Evolutionary conservation across 1,140 invertebrate species (phyloP).

Genomic region (Scaptodrosophila lebanonensis): DNA sequence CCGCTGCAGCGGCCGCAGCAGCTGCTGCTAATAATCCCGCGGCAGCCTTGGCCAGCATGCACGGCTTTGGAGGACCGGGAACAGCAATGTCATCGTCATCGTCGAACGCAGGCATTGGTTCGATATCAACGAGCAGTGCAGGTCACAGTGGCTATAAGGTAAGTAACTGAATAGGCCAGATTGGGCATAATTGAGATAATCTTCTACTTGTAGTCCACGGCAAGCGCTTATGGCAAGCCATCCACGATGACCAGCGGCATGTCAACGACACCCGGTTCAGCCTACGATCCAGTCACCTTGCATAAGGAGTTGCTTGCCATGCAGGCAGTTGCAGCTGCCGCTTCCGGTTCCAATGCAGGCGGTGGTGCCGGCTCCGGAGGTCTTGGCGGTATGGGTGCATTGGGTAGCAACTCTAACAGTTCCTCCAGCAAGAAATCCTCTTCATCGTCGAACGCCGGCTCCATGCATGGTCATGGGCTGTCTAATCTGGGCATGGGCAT

Average conservation of each 20-base stretch:
- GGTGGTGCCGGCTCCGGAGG: constrained; percentile 28
- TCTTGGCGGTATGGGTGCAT: too few species aligned
- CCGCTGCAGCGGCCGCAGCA: constrained; percentile 75
- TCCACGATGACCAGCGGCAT: constrained; percentile 61
- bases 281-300: constrained; percentile 72
- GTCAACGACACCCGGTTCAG: constrained; percentile 58
- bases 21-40: constrained; percentile 69
- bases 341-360: constrained; percentile 46
- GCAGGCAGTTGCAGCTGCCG: constrained; percentile 73
- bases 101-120: constrained; percentile 42
- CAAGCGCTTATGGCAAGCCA: constrained; percentile 67
- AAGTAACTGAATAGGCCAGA: not conserved
- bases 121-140: constrained; percentile 55
- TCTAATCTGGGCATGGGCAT: constrained; percentile 41
- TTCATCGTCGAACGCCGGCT: constrained; percentile 19
- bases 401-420: constrained; percentile 32
- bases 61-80: constrained; percentile 61
- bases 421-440: constrained; percentile 71
- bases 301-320: constrained; percentile 76
- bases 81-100: constrained; percentile 50
- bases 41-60: constrained; percentile 65
- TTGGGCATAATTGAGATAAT: not conserved
- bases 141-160: constrained; percentile 69
- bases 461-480: constrained; percentile 43
- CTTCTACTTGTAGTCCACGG: constrained; percentile 43